Base-by-base conservation (phyloP, 2,113 vertebrate genomes). In the Peromyscus californicus region DNA sequence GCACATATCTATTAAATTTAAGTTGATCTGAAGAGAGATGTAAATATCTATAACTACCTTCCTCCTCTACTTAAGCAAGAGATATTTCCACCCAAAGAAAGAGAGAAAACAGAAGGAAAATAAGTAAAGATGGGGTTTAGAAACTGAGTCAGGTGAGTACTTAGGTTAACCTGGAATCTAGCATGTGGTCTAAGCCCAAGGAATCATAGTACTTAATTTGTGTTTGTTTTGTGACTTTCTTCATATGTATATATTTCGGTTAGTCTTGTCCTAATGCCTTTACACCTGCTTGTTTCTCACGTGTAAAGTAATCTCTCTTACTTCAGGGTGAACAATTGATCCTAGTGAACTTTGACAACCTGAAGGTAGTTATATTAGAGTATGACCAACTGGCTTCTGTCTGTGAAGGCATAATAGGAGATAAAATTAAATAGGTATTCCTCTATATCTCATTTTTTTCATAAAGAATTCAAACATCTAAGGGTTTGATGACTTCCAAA, bases 81-180 rank as follows among this genome's bases (percentile, higher is more conserved):
- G 45, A 45, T 21, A n/a, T 0, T 36, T 21, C 9, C 11, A 63
- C 9, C 36, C 83, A 80, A 26, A 95, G 91, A 86, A 75, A 33
- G 10, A 85, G 45, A 51, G 11, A 90, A 61, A 86, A 78, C 29
- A 89, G 19, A 24, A 19, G 16, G 8, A 83, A 36, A 79, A 78
- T 17, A 91, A 57, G 24, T 72, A 51, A 96, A 96, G 21, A 61
- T 33, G 63, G 84, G 26, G 80, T 59, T 87, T 74, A 83, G 45
- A 82, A 78, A 9, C 3, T 31, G 26, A n/a, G 22, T 72, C n/a
- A 65, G 42, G 42, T 65, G 70, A 85, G 1, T 61, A 33, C 8
- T 24, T 89, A 57, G 29, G 48, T 80, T 65, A 76, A 75, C 57
- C 1, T 54, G 76, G 84, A 70, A 74, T 31, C 39, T 67, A 16